Percentiles rank a stretch among this genome's conserved stretches.
These are phyloP conservation scores for Zaprionus bogoriensis DNA, from an alignment of 2,888 invertebrate genomes.

Conservation along the genomic window DNA sequence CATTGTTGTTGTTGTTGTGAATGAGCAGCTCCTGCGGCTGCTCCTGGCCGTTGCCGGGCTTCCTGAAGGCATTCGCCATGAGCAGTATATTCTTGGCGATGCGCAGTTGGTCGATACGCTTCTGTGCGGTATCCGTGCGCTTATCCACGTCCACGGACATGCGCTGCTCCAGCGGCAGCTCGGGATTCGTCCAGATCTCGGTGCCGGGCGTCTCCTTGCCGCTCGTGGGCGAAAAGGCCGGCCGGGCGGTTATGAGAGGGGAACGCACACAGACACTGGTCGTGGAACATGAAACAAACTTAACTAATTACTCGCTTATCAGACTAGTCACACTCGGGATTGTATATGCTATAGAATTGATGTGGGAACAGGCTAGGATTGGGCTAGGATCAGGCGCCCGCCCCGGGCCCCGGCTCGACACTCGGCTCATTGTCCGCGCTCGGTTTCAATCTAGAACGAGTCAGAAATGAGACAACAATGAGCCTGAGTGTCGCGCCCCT, in stretches of 20 bases:
- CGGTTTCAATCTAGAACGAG: constrained; percentile 75
- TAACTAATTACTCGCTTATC: constrained; percentile 45
- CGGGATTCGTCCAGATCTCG: constrained; percentile 90
- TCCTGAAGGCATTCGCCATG: constrained; percentile 79
- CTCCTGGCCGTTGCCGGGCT: constrained; percentile 36
- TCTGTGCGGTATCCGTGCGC: constrained; percentile 87
- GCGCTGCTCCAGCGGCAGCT: constrained; percentile 77
- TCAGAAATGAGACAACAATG: constrained; percentile 77
- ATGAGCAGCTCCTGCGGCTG: constrained; percentile 10
- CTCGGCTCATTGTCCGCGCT: constrained; percentile 72
- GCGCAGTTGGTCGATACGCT: constrained; percentile 86
- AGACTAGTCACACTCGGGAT: constrained; percentile 64
- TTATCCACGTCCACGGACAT: constrained; percentile 80
- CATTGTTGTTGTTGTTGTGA: constrained; percentile 27
- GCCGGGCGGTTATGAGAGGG: constrained; percentile 90
- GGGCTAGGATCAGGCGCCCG: constrained; percentile 11
- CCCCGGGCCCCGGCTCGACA: constrained; percentile 30
- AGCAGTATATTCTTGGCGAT: constrained; percentile 85
- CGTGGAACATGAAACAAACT: constrained; percentile 24
- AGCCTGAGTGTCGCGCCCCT: constrained; percentile 49
- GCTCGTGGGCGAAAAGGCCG: constrained; percentile 87
- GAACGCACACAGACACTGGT: constrained; percentile 91
- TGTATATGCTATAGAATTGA: too few species aligned
- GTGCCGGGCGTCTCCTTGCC: constrained; percentile 81
- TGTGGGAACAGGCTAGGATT: too few species aligned